Evolutionary conservation across 2,888 invertebrate species (phyloP).

Genomic region (Oxystoma pomonae): DNA sequence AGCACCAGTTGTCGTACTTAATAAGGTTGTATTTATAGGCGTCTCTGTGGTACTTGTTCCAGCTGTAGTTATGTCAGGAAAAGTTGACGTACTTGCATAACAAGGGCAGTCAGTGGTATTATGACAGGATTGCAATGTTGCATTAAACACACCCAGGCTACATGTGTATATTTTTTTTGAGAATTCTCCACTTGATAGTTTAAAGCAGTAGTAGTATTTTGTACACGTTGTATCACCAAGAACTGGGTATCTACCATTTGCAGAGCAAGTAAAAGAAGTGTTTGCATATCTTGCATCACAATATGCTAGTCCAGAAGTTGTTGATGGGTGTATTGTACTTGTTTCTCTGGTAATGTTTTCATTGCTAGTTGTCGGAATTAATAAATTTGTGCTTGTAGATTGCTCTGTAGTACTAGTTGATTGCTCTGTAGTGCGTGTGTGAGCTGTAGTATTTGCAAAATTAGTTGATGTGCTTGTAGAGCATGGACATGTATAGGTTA

Average conservation of each 20-base stretch:
- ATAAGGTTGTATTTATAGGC: background rate
- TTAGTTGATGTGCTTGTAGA: background rate
- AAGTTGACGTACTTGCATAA: background rate
- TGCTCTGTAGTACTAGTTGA: background rate
- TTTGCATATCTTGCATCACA: conserved; percentile 3
- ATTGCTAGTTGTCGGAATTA: too few relatives aligned
- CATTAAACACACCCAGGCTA: conserved; percentile 8
- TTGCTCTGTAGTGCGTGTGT: background rate
- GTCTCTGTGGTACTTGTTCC: background rate
- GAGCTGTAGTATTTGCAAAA: background rate
- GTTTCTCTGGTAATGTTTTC: background rate
- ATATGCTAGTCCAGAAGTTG: background rate
- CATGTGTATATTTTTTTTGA: conserved; percentile 33
- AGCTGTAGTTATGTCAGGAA: background rate
- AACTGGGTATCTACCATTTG: conserved; percentile 24
- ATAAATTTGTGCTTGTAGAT: background rate
- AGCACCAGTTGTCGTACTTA: conserved; percentile 26
- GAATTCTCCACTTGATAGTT: conserved; percentile 15
- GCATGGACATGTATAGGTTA: conserved; percentile 33
- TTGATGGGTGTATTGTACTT: background rate
- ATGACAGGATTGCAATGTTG: conserved; percentile 4
- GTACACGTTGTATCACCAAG: conserved; percentile 24
- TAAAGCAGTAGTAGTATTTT: conserved; percentile 26
- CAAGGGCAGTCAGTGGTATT: conserved; percentile 32
- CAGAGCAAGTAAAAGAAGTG: conserved; percentile 17